Conservation (phyloP, 2,797 vertebrate species). For the Darevskia mixta region DNA sequence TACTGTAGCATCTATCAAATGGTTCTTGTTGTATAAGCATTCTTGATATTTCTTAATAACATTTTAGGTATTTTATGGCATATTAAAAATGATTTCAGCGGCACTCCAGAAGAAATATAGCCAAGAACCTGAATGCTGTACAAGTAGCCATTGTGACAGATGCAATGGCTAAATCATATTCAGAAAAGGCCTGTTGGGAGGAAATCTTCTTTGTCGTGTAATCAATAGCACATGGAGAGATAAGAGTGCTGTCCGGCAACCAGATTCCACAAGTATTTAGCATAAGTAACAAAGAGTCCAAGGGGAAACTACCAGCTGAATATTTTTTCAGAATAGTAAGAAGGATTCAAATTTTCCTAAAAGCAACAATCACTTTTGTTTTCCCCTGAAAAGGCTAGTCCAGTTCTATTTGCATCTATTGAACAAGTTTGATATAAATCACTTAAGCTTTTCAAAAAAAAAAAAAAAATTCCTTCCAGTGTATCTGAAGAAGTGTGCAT, state of each 20-base stretch:
- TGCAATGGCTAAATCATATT: slow-evolving; percentile 64
- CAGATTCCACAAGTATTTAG: slow-evolving; percentile 42
- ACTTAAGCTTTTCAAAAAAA: neutral
- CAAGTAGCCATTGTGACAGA: slow-evolving; percentile 54
- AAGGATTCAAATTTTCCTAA: slow-evolving; percentile 44
- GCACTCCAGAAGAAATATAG: slow-evolving; percentile 56
- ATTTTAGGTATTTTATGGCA: slow-evolving; percentile 50
- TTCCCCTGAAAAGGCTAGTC: neutral
- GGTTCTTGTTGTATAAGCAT: neutral
- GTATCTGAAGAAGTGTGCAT: too few relatives aligned
- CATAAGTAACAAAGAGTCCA: slow-evolving; percentile 32
- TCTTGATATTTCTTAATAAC: slow-evolving; percentile 36
- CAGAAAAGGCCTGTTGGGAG: slow-evolving; percentile 58
- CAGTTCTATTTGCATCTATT: neutral
- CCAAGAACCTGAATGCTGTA: slow-evolving; percentile 60
- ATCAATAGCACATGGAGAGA: slow-evolving; percentile 68
- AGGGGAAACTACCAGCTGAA: neutral
- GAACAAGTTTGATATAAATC: neutral
- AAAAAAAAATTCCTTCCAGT: too few relatives aligned
- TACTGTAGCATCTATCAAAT: slow-evolving; percentile 45
- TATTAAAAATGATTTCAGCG: slow-evolving; percentile 55
- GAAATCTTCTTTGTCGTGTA: slow-evolving; percentile 72
- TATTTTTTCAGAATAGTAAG: slow-evolving; percentile 60
- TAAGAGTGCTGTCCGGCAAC: slow-evolving; percentile 52
- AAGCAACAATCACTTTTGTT: slow-evolving; percentile 28